Conservation (phyloP, 92 coral and sea anemone species). For the Zoanthus solanderi region DNA sequence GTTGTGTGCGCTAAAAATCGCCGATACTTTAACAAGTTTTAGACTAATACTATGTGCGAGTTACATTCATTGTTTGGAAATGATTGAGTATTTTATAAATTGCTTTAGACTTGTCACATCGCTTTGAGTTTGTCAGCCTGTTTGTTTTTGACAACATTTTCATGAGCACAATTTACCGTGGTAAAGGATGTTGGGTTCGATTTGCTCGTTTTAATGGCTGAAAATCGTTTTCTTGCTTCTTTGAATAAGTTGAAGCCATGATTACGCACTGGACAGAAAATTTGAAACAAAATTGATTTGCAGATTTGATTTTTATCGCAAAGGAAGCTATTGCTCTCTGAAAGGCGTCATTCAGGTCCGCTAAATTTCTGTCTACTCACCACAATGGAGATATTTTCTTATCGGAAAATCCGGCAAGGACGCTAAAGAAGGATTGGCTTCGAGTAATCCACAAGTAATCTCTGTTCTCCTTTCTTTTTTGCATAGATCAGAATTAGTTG, state of each 20-base stretch:
- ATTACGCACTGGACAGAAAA: constrained; percentile 10
- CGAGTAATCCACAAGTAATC: constrained; percentile 23
- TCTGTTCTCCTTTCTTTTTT: neutral
- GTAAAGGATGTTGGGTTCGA: constrained; percentile 12
- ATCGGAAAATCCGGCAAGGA: constrained; percentile 2
- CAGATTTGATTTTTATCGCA: constrained; percentile 3
- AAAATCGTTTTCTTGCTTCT: constrained; percentile 12
- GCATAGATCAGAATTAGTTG: neutral
- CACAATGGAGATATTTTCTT: constrained; percentile 30
- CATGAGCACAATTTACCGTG: neutral
- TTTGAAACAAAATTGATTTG: constrained; percentile 31
- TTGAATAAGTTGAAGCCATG: constrained; percentile 19
- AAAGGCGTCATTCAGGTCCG: constrained; percentile 14
- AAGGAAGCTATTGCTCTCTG: constrained; percentile 11
- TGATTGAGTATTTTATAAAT: constrained; percentile 37
- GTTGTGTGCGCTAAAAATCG: constrained; percentile 11
- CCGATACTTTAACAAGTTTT: constrained; percentile 11
- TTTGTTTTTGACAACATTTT: neutral
- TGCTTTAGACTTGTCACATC: constrained; percentile 36
- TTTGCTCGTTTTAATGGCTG: constrained; percentile 16
- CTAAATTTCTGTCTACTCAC: neutral
- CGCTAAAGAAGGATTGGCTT: constrained; percentile 5
- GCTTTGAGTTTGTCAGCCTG: constrained; percentile 9
- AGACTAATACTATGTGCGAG: constrained; percentile 1
- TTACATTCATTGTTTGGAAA: constrained; percentile 38